Evolutionary conservation across 2,888 invertebrate species (phyloP), one percentile per base, ranked within the genome.

Genomic region (Ormyrus nitidulus): DNA sequence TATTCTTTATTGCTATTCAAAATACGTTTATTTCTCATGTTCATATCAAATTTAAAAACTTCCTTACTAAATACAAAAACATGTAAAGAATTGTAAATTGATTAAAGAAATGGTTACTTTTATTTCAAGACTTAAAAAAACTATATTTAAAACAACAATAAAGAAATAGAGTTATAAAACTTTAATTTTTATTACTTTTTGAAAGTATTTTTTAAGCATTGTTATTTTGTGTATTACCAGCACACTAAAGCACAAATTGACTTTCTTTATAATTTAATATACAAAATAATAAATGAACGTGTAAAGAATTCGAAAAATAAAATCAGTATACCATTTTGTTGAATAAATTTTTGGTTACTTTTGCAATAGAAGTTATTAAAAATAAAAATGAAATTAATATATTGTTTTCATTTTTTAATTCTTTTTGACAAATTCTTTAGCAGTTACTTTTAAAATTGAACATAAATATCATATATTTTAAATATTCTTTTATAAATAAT

Each of bases 181-280:
- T 13, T 13, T 51, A 10, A 2, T n/a, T 48, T 53, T 66, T 13
- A 10, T n/a, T 53, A 53, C 44, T 53, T 34, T 53, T 13, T 66
- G 8, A 48, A 53, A 49, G 9, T 7, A 62, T 0, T 34, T 2
- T 34, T 34, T 34, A 34, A 34, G 34, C 34, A 34, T 34, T 3
- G 34, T 34, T 34, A 34, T 3, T 34, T 34, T 53, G 9, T 44
- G 10, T 49, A 49, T 56, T 46, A 85, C 87, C 87, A 88, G 87
- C 86, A 79, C 83, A 87, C 84, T 84, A 85, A 83, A 84, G 84
- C 84, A 77, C 82, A 83, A 84, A 84, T 81, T 78, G 84, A 85
- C 85, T 87, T 86, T 84, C 85, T 83, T 85, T 82, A 77, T 66
- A 13, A 75, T 81, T 70, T 79, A 34, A 34, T 80, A 71, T 69